These are phyloP conservation scores for Heliangelus exortis DNA, from an alignment of 2,797 vertebrate species.

Conservation along the genomic window DNA sequence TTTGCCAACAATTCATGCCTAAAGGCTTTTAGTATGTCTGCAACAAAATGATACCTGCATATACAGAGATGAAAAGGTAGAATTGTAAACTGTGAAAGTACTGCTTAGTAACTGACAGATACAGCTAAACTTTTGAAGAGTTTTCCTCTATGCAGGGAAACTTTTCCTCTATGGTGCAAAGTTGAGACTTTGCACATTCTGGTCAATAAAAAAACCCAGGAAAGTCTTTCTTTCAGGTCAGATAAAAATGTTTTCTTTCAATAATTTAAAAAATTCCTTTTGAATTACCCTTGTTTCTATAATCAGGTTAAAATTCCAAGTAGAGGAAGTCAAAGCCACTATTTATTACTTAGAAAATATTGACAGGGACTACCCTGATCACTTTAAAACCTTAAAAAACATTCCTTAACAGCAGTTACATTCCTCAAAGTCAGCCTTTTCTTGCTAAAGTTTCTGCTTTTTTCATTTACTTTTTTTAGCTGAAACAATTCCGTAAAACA, in stretches of 20 bases:
- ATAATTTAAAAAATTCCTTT: neutral
- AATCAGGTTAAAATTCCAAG: neutral
- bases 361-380: neutral
- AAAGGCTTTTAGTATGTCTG: neutral
- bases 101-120: neutral
- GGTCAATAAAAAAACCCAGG: neutral
- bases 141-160: neutral
- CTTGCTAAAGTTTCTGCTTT: neutral
- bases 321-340: neutral
- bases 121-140: neutral
- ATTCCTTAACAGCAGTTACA: neutral
- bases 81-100: neutral
- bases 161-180: neutral
- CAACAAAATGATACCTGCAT: slow-evolving; percentile 22
- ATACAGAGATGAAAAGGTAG: slow-evolving; percentile 6
- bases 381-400: neutral
- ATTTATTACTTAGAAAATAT: neutral
- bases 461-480: neutral
- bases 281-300: neutral
- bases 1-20: slow-evolving; percentile 39
- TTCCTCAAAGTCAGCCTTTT: neutral
- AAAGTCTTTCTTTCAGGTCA: neutral
- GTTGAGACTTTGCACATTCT: neutral
- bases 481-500: neutral
- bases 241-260: neutral